Percentiles rank a stretch among this genome's conserved stretches.
phyloP scores from a whole-genome alignment of 2,888 invertebrate genomes.

The Ichneumoninae sp. region DNA sequence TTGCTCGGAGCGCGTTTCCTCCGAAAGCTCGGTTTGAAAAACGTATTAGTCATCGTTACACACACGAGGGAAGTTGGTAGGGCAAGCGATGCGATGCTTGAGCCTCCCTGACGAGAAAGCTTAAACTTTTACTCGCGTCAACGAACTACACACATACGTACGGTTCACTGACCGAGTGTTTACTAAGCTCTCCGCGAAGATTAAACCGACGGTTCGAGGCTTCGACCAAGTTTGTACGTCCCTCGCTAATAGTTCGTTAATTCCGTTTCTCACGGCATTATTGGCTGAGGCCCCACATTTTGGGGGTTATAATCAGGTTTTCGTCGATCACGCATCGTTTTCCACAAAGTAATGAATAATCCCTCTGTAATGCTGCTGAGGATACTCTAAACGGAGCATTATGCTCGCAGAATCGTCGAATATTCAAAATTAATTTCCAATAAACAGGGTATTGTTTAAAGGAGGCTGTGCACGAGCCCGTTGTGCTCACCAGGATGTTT shows the following conservation, averaged over 20 bases:
- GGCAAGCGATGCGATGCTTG: constrained; percentile 59
- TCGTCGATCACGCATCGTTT: no score
- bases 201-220: constrained; percentile 60
- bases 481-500: no score
- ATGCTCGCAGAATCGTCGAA: no score
- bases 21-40: constrained; percentile 70
- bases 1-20: constrained; percentile 26
- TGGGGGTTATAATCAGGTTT: no score
- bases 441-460: no score
- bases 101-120: constrained; percentile 54
- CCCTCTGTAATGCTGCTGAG: no score
- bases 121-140: constrained; percentile 68
- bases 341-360: no score
- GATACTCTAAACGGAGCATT: no score
- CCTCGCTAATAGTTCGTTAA: constrained; percentile 30
- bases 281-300: no score
- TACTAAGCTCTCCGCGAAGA: constrained; percentile 48
- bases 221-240: constrained; percentile 47
- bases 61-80: constrained; percentile 58
- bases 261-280: no score
- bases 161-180: constrained; percentile 56
- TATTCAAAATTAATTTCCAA: no score
- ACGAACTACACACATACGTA: not conserved
- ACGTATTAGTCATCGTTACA: constrained; percentile 72
- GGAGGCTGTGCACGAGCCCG: no score